Base-by-base conservation (phyloP, 92 coral and sea anemone genomes). In the Pocillopora meandrina region DNA sequence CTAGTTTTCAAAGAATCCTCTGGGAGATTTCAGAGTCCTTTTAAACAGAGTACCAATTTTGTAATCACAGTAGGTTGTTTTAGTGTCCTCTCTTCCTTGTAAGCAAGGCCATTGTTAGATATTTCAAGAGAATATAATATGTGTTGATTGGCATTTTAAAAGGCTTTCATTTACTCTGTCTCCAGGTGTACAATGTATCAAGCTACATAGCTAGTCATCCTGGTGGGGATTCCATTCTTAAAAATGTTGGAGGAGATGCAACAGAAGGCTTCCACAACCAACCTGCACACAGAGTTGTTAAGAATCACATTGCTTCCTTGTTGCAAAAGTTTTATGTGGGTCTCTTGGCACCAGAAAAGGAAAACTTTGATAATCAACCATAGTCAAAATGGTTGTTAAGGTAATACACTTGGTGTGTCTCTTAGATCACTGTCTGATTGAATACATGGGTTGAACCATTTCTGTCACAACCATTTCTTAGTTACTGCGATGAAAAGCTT, bases 121-220 rank as follows among this genome's bases (percentile, higher is more conserved):
- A 63, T 17, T 21, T 17, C 68, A 63, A 63, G 11, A 63, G 23
- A 17, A 21, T 26, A 26, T 26, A 26, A 26, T 26, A 26, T 26
- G 31, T 26, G 0, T 26, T 26, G 31, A 26, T 26, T 26, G 31
- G 31, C 31, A 26, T 26, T 26, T 26, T 34, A 7, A 71, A 71
- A 10, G 14, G 75, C n/a, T 34, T 13, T 14, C 33, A 18, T 71
- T 0, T 71, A 16, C 31, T 83, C 80, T 69, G 34, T 82, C 74
- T 3, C 73, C 74, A 93, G 97, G 97, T 93, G 3, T 93, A 93
- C 65, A 92, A 91, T 72, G 93, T 93, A 60, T 83, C 97, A 56
- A 64, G 86, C 26, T 93, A 93, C 58, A 93, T 93, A 59, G 82
- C 82, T 35, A 52, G 67, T 64, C 97, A 93, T 84, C 97, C 97